Percentiles rank a stretch among this genome's conserved stretches.
Conservation (phyloP, 2,888 invertebrate genomes). For the Elegia similella region DNA sequence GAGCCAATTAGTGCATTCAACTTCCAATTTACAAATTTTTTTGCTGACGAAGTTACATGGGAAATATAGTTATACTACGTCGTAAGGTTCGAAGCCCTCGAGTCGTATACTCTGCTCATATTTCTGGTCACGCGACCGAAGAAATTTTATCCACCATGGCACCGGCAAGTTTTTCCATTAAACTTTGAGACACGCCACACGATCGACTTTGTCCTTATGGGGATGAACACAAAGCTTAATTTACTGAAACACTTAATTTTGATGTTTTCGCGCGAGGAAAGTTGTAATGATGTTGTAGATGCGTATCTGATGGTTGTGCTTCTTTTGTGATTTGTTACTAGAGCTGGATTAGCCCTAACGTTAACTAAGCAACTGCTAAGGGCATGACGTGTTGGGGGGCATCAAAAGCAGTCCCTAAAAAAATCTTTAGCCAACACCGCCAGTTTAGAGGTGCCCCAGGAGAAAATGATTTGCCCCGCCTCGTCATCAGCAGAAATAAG, state of each 20-base stretch:
- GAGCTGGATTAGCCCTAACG: neutral
- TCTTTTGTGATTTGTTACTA: neutral
- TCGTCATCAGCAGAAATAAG: too few relatives aligned
- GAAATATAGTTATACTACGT: neutral
- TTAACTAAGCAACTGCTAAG: neutral
- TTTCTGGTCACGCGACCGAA: conserved; percentile 15
- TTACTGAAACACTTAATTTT: neutral
- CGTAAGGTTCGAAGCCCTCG: conserved; percentile 2
- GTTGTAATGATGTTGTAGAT: conserved; percentile 15
- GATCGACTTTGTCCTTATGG: conserved; percentile 6
- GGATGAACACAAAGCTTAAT: neutral
- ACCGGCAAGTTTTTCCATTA: conserved; percentile 16
- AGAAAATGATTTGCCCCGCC: too few relatives aligned
- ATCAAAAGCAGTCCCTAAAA: neutral
- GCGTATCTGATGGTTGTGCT: neutral
- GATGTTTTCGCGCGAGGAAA: conserved; percentile 15
- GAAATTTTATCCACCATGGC: conserved; percentile 10
- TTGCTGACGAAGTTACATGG: neutral
- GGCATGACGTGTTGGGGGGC: neutral
- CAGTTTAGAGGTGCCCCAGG: too few relatives aligned
- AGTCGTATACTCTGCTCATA: conserved; percentile 3
- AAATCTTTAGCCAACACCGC: too few relatives aligned
- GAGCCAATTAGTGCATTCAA: too few relatives aligned
- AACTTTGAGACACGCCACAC: conserved; percentile 5
- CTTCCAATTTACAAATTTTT: too few relatives aligned